A percentile compares a stretch with the other conserved stretches of the same genome.
phyloP scores from a whole-genome alignment of 2,113 vertebrate genomes.

The Xyliphius kryptos region DNA sequence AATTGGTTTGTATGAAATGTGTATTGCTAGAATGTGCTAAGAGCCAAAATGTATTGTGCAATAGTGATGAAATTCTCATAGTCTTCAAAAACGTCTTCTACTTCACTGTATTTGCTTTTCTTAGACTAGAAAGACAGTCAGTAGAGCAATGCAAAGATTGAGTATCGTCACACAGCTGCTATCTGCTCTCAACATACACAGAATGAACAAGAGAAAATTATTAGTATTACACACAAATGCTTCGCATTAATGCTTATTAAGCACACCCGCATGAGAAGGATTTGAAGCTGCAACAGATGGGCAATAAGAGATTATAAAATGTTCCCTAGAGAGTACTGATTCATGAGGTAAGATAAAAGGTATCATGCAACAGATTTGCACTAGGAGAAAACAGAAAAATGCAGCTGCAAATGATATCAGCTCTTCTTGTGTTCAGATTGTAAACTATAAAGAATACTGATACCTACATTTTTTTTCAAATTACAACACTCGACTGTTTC shows the following conservation, averaged over 20 bases:
- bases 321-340: neutral
- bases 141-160: neutral
- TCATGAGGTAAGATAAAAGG: neutral
- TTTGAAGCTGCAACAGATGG: neutral
- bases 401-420: too few relatives aligned
- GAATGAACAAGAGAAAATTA: neutral
- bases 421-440: too few relatives aligned
- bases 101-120: neutral
- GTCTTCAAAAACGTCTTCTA: constrained; percentile 1
- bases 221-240: neutral
- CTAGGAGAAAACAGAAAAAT: neutral
- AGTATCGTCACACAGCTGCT: neutral
- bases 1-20: too few relatives aligned
- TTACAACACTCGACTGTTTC: too few relatives aligned
- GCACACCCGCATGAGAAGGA: neutral
- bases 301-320: neutral
- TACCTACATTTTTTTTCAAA: too few relatives aligned
- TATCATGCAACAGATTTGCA: neutral
- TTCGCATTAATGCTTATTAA: neutral
- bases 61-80: neutral
- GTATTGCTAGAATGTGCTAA: too few relatives aligned
- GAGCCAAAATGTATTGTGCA: too few relatives aligned
- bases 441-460: too few relatives aligned
- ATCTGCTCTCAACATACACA: neutral
- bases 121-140: neutral